phyloP scores from a whole-genome alignment of 2,888 invertebrate species.

The Acronicta psi region DNA sequence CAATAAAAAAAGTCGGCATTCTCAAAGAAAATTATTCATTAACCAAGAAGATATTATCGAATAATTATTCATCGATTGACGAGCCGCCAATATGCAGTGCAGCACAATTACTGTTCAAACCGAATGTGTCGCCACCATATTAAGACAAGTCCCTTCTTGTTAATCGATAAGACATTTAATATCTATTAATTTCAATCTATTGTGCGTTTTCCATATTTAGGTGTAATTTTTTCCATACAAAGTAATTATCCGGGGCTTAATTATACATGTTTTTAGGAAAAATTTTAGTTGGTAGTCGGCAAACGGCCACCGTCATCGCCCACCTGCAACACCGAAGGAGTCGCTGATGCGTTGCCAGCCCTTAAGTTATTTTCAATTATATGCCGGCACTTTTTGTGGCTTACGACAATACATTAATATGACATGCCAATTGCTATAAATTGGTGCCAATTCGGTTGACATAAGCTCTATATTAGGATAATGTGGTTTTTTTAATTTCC shows the following conservation, averaged over 20 bases:
- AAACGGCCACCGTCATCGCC: too few relatives aligned
- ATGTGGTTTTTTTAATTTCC: background rate
- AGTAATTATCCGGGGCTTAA: constrained; percentile 31
- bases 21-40: constrained; percentile 44
- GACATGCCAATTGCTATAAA: constrained; percentile 22
- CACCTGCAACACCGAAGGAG: too few relatives aligned
- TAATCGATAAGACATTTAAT: constrained; percentile 36
- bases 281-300: constrained; percentile 2
- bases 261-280: background rate
- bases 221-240: constrained; percentile 28
- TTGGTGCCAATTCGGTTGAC: constrained; percentile 3
- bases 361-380: too few relatives aligned
- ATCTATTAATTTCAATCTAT: constrained; percentile 45
- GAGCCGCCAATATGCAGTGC: constrained; percentile 32
- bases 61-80: constrained; percentile 41
- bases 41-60: constrained; percentile 29
- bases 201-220: constrained; percentile 33
- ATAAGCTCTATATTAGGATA: background rate
- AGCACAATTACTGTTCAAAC: constrained; percentile 45
- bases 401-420: constrained; percentile 23
- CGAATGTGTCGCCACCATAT: constrained; percentile 32
- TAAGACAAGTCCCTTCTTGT: constrained; percentile 17
- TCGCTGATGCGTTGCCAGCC: too few relatives aligned
- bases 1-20: constrained; percentile 46
- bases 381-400: constrained; percentile 34